A percentile compares a stretch with the other conserved stretches of the same genome.
These are phyloP conservation scores for Phanerotoma sp. DNA, from an alignment of 2,888 invertebrate genomes.

Conservation along the genomic window DNA sequence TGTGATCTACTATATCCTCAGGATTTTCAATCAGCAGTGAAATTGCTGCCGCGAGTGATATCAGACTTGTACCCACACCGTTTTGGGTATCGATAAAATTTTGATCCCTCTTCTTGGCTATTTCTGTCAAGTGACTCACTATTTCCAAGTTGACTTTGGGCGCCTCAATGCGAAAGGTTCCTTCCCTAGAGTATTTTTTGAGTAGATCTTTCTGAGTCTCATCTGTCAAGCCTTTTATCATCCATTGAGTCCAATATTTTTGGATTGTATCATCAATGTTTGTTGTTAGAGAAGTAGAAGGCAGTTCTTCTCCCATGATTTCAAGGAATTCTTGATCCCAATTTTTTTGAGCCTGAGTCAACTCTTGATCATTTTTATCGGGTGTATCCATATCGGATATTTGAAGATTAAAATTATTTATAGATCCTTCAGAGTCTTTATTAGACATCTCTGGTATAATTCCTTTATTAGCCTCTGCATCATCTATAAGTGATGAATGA, in stretches of 20 bases:
- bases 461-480: not conserved
- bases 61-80: slow-evolving; percentile 15
- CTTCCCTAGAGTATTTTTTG: slow-evolving; percentile 11
- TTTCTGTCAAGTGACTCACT: not conserved
- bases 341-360: not conserved
- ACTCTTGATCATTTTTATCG: not conserved
- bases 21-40: slow-evolving; percentile 16
- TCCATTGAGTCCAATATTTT: slow-evolving; percentile 18
- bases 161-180: slow-evolving; percentile 9
- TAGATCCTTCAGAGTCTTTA: not conserved
- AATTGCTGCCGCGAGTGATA: slow-evolving; percentile 17
- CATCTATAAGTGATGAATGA: not conserved
- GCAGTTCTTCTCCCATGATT: not conserved
- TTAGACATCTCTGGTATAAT: not conserved
- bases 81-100: slow-evolving; percentile 22
- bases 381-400: not conserved
- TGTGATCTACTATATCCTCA: slow-evolving; percentile 16
- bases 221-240: slow-evolving; percentile 11
- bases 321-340: not conserved
- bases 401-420: not conserved
- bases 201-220: slow-evolving; percentile 10
- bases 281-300: not conserved
- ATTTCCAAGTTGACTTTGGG: slow-evolving; percentile 14
- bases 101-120: slow-evolving; percentile 13
- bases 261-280: slow-evolving; percentile 13